These are phyloP conservation scores for Cercocebus atys DNA, from an alignment of 2,113 vertebrate species.

Conservation along the genomic window DNA sequence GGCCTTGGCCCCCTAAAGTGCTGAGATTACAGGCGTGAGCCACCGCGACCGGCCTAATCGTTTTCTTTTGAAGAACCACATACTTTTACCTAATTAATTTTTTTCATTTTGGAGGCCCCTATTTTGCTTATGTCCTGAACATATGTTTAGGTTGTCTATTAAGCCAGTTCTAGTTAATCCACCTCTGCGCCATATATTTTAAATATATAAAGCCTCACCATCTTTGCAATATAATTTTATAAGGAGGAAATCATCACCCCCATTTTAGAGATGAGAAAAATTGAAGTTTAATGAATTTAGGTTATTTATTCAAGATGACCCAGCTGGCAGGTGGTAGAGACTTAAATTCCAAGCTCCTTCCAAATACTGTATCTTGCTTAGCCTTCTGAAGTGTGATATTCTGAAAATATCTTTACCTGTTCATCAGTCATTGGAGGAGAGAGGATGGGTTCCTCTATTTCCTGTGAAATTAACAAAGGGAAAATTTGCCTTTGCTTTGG, in stretches of 20 bases:
- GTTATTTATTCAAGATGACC: not conserved
- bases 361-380: not conserved
- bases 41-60: no score
- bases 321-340: not conserved
- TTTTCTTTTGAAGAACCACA: not conserved
- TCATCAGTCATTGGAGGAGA: not conserved
- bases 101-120: not conserved
- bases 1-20: no score
- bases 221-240: not conserved
- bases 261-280: not conserved
- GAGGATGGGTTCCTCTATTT: not conserved
- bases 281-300: not conserved
- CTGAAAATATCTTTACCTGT: not conserved
- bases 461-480: not conserved
- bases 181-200: not conserved
- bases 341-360: not conserved
- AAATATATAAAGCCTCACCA: not conserved
- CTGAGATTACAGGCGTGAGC: no score
- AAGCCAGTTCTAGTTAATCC: not conserved
- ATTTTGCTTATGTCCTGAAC: not conserved
- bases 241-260: not conserved
- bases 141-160: not conserved
- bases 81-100: not conserved
- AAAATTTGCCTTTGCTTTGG: not conserved
- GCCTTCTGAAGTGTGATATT: not conserved